Base-by-base conservation (phyloP, 1,140 invertebrate species). In the Ceratina australensis region DNA sequence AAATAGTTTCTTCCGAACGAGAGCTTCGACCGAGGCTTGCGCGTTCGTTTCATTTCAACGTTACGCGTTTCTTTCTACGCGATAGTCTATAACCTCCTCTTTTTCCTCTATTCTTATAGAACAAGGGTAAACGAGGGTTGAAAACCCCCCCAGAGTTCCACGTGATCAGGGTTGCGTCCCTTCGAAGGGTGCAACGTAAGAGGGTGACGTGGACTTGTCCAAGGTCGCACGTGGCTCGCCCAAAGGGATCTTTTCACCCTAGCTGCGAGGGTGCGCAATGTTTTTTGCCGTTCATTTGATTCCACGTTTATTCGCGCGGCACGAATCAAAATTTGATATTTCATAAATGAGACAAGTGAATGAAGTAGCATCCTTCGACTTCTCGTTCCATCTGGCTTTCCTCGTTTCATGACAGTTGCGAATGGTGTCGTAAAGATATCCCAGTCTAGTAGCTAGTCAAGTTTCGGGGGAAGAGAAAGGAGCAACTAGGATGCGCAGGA, bases 181-280 rank as follows among this genome's bases (percentile, higher is more conserved):
- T 78, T 81, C 71, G 80, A 77, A 84, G 54, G 63, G 75, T 68
- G 79, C 76, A 80, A 69, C 82, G 82, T 79, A 72, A 86, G 79
- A 76, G 79, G 82, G 69, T 83, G 85, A 84, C 81, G 78, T 82
- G 86, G 78, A 85, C 82, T 83, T 80, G 75, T 73, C 83, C 90
- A 90, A 91, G 90, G 90, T 91, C 90, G 89, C 90, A 89, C 88
- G 89, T 90, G 88, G 85, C 86, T 72, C 66, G 74, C 64, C 67
- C 63, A 69, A 64, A 82, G 79, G 72, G 80, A 79, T 81, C 73
- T 81, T 83, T 82, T 69, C 66, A 75, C 67, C 74, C 60, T 65
- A 47, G 52, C 42, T 22, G 49, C 68, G 69, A 72, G 76, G 68
- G 76, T 56, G 76, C 42, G 24, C 15, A 47, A 78, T 56, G 20